phyloP scores from a whole-genome alignment of 2,888 invertebrate species.

The Napeogenes sylphis region DNA sequence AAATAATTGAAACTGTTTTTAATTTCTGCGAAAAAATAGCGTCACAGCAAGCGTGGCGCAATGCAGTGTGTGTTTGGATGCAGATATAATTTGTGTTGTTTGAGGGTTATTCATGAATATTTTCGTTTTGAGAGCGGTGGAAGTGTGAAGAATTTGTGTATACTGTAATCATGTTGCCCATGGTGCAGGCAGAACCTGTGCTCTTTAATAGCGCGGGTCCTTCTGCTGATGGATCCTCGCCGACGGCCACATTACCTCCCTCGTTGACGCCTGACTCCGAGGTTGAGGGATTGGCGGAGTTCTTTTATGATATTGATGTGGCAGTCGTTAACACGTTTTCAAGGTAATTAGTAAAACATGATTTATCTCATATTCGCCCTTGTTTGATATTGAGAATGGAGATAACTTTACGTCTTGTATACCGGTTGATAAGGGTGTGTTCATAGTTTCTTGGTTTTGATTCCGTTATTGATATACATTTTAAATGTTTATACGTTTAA shows the following conservation, averaged over 20 bases:
- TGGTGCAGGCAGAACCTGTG: slow-evolving; percentile 70
- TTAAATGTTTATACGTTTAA: too few relatives aligned
- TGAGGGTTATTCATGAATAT: slow-evolving; percentile 55
- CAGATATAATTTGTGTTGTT: slow-evolving; percentile 64
- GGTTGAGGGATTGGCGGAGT: slow-evolving; percentile 69
- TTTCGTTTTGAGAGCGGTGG: slow-evolving; percentile 51
- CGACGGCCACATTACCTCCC: slow-evolving; percentile 67
- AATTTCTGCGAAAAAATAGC: slow-evolving; percentile 48
- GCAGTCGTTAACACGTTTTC: slow-evolving; percentile 64
- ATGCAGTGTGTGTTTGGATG: slow-evolving; percentile 75
- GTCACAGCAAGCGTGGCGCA: slow-evolving; percentile 72
- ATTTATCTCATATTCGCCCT: slow-evolving; percentile 6
- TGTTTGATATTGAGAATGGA: slow-evolving; percentile 8
- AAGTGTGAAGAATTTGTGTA: slow-evolving; percentile 52
- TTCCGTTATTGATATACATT: slow-evolving; percentile 5
- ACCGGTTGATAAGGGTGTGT: slow-evolving; percentile 7
- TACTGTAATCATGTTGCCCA: slow-evolving; percentile 69
- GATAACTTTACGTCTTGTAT: slow-evolving; percentile 4
- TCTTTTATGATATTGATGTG: slow-evolving; percentile 73
- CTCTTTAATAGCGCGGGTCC: slow-evolving; percentile 65
- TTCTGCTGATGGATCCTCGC: slow-evolving; percentile 57
- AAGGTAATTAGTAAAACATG: slow-evolving; percentile 47
- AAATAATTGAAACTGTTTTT: slow-evolving; percentile 27
- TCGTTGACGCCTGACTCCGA: slow-evolving; percentile 69
- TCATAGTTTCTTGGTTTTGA: neutral